These are phyloP conservation scores for Melanocharis versteri DNA, from an alignment of 2,113 vertebrate species.

Conservation along the genomic window DNA sequence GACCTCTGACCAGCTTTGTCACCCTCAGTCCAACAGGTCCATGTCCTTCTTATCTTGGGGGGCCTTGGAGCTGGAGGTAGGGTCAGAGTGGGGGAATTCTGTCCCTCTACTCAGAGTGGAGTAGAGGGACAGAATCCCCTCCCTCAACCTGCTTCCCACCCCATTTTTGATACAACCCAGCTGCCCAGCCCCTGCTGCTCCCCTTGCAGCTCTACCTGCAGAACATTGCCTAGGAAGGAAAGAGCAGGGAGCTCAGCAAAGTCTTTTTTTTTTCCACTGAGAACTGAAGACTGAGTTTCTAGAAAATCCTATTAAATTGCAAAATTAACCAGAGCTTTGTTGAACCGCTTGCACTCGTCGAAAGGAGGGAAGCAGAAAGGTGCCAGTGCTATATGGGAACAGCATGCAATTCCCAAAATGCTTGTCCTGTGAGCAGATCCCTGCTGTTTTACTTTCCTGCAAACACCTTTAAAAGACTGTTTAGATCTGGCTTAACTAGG, in stretches of 20 bases:
- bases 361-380: background rate
- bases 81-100: too few relatives aligned
- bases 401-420: background rate
- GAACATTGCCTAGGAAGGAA: background rate
- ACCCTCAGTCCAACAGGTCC: background rate
- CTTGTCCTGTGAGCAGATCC: background rate
- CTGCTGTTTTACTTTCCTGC: background rate
- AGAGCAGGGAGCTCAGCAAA: background rate
- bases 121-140: background rate
- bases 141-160: background rate
- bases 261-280: background rate
- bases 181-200: background rate
- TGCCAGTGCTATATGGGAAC: accelerated
- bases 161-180: background rate
- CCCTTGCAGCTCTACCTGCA: background rate
- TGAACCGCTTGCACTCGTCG: accelerated
- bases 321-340: background rate
- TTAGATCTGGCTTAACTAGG: background rate
- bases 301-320: background rate
- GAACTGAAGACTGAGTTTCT: background rate
- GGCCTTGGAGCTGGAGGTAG: background rate
- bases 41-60: background rate
- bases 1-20: background rate
- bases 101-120: too few relatives aligned
- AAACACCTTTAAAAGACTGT: background rate